phyloP scores from a whole-genome alignment of 2,113 vertebrate species.

The Alligator sinensis region DNA sequence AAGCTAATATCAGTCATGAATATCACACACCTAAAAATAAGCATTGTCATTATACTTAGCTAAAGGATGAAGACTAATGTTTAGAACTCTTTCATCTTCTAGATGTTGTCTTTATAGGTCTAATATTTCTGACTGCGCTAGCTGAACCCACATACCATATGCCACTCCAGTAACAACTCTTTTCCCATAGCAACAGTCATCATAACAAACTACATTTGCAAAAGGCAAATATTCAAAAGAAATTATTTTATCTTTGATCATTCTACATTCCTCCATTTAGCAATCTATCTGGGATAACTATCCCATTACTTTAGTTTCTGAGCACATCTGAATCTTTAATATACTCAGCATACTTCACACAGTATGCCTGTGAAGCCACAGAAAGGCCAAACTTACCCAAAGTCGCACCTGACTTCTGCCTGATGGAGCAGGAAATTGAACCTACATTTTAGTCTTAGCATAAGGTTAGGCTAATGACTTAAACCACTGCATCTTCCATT shows the following conservation, averaged over 20 bases:
- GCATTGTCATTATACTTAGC: neutral
- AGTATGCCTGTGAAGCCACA: neutral
- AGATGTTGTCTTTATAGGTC: slow-evolving; percentile 4
- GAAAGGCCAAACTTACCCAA: neutral
- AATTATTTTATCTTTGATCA: neutral
- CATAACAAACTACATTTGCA: neutral
- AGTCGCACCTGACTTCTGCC: neutral
- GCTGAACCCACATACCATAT: neutral
- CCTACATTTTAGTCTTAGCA: neutral
- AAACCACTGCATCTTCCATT: neutral
- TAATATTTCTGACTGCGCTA: neutral
- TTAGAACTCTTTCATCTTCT: neutral
- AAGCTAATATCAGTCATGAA: slow-evolving; percentile 36
- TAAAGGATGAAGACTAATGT: neutral
- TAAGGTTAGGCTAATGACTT: neutral
- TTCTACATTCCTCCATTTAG: neutral
- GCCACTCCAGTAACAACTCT: neutral
- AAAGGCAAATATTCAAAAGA: neutral
- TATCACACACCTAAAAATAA: neutral
- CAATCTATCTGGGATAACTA: neutral
- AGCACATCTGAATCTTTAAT: neutral
- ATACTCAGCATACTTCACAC: neutral
- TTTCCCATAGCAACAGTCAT: slow-evolving; percentile 28
- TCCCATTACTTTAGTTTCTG: neutral
- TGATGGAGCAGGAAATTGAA: neutral